Evolutionary conservation across 2,113 vertebrate genomes (phyloP), one percentile per base, ranked within the genome.

Genomic region (Condylura cristata): DNA sequence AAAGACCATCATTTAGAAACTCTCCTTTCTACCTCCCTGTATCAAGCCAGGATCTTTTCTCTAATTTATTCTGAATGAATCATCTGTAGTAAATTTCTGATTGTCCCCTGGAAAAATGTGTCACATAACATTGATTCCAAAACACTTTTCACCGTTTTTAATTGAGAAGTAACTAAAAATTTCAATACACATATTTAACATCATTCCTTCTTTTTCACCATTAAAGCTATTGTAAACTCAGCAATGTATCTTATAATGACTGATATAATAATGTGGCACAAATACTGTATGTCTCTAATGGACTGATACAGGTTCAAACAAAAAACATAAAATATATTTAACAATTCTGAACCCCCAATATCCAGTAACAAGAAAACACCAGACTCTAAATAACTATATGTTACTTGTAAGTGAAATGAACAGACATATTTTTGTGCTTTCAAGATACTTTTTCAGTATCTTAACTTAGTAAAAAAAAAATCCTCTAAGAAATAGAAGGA

Each of bases 391-490:
- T 41, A 80, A 70, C 18, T 78, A 9, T 48, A 39, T 86, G 6
- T 70, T 56, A 71, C 20, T 63, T 85, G 51, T 30, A 94, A 83
- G 14, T 94, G 3, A 90, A 93, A 85, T 61, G 18, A 88, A 89
- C 28, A 86, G 22, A 85, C 20, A 90, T 34, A 74, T 65, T 72
- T 76, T 63, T 83, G 1, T 48, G 44, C 32, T 86, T 17, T 80
- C 39, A 60, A 95, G 41, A 61, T 86, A 91, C 11, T 44, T 89
- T 74, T 89, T 16, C 18, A 80, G 4, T 39, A 75, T 58, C 74
- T 44, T 90, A 79, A 89, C 89, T 93, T 94, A 78, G 10, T 51
- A 79, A 75, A 89, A 20, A 26, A 89, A 65, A 94, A 37, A 95
- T 89, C 18, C 46, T 86, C 17, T 20, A 96, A 83, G 65, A 92